A percentile compares a stretch with the other conserved stretches of the same genome.
Conservation (phyloP, 2,888 invertebrate genomes). For the Corythucha ciliata region DNA sequence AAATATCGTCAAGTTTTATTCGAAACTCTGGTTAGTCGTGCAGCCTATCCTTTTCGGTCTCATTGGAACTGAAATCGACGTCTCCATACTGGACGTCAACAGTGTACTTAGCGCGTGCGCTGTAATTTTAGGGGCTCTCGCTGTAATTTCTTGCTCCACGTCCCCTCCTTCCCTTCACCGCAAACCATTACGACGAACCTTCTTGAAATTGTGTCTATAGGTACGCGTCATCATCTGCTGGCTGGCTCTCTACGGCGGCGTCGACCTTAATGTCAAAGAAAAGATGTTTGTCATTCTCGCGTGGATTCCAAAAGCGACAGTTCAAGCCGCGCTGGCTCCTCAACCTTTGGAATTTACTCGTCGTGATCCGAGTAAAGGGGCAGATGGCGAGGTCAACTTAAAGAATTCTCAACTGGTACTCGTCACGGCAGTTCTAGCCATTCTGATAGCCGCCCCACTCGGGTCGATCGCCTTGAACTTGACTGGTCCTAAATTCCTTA, state of each 20-base stretch:
- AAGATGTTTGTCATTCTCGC: constrained; percentile 59
- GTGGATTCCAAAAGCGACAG: constrained; percentile 70
- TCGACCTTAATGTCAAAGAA: constrained; percentile 53
- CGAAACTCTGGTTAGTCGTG: constrained; percentile 58
- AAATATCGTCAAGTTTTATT: constrained; percentile 47
- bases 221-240: constrained; percentile 45
- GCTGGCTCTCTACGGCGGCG: constrained; percentile 45
- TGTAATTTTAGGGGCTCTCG: constrained; percentile 43
- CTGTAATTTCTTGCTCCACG: too few relatives aligned
- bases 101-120: constrained; percentile 47
- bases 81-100: constrained; percentile 44
- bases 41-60: constrained; percentile 66
- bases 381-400: too few relatives aligned
- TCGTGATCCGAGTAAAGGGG: too few relatives aligned
- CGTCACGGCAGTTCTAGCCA: constrained; percentile 40
- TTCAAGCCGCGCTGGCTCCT: constrained; percentile 75
- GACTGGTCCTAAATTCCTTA: constrained; percentile 37
- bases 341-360: constrained; percentile 59
- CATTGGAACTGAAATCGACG: constrained; percentile 64
- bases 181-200: too few relatives aligned
- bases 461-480: constrained; percentile 38
- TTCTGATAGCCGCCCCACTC: constrained; percentile 41
- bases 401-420: constrained; percentile 37
- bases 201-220: constrained; percentile 43
- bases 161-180: too few relatives aligned